Percentiles rank a stretch among this genome's conserved stretches.
These are phyloP conservation scores for Acridotheres tristis DNA, from an alignment of 2,797 vertebrate species.

Conservation along the genomic window DNA sequence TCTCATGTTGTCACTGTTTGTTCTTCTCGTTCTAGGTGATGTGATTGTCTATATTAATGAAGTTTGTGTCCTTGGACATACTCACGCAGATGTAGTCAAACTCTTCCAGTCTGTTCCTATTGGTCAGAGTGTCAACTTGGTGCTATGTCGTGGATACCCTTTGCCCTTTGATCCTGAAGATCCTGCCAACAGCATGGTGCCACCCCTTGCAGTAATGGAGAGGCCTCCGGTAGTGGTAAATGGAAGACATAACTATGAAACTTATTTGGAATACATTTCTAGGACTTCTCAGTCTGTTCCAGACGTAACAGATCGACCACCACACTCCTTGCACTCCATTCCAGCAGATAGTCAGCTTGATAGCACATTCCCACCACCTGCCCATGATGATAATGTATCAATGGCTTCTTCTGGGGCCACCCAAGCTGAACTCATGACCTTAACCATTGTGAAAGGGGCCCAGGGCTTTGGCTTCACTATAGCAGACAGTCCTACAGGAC, in stretches of 20 bases:
- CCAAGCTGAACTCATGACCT: slow-evolving; percentile 92
- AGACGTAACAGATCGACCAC: slow-evolving; percentile 85
- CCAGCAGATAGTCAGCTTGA: slow-evolving; percentile 94
- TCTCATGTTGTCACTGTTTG: slow-evolving; percentile 70
- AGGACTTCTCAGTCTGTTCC: slow-evolving; percentile 91
- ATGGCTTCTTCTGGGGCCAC: slow-evolving; percentile 96
- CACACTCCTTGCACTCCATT: slow-evolving; percentile 86
- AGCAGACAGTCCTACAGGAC: slow-evolving; percentile 92
- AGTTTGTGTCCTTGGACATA: slow-evolving; percentile 95
- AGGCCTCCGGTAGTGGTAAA: slow-evolving; percentile 93
- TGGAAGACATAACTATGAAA: slow-evolving; percentile 94
- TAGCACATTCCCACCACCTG: slow-evolving; percentile 89
- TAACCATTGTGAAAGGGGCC: slow-evolving; percentile 95
- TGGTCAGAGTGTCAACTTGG: slow-evolving; percentile 94
- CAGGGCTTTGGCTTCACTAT: slow-evolving; percentile 98
- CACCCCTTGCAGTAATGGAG: slow-evolving; percentile 93
- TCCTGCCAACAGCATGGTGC: slow-evolving; percentile 87
- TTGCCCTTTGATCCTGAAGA: slow-evolving; percentile 96
- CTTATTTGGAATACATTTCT: slow-evolving; percentile 96
- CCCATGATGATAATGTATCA: slow-evolving; percentile 93
- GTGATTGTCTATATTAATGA: slow-evolving; percentile 99
- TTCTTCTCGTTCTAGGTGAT: slow-evolving; percentile 86
- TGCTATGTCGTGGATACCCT: slow-evolving; percentile 94
- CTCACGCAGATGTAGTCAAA: slow-evolving; percentile 97
- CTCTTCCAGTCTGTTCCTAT: slow-evolving; percentile 98